Base-by-base conservation (phyloP, 2,888 invertebrate genomes). In the Perdita meconis region DNA sequence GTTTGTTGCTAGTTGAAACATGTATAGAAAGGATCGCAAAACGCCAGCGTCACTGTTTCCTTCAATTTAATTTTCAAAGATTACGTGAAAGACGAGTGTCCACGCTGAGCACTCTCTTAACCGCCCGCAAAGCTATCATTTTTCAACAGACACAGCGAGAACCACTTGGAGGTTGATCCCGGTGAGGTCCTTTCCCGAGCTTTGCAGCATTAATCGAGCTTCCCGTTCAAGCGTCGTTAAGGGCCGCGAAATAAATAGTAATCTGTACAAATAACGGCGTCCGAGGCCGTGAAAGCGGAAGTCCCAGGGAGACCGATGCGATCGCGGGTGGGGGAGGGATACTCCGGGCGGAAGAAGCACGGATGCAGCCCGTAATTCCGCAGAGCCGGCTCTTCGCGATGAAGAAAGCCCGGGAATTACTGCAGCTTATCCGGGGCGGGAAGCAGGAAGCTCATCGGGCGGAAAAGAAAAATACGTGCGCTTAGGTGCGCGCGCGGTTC, bases 351-450 rank as follows among this genome's bases (percentile, higher is more conserved):
- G 53, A 56, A 55, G 40, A 55, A 60, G 26, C 36, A 10, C 53
- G 26, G 47, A 44, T 40, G 69, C 60, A 55, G 53, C 47, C 38
- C 51, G 64, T 59, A 73, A 73, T 73, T 53, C 71, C 71, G 24
- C 24, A 10, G 56, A 68, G 67, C 22, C 36, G 44, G 57, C 22
- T 8, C 6, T 38, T 57, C 36, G 64, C 59, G 47, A 56, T 13
- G 42, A 60, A 64, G 71, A 64, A 74, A 74, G 64, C 71, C 24
- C 24, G 16, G 68, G 74, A 74, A 74, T 74, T 74, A 71, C 44
- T 40, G 38, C 24, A 59, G 74, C 74, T 74, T 65, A 71, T 64
- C 74, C 74, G 24, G 59, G 36, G 24, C 34, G 42, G 0, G 47
- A 24, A 44, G 74, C 16, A 51, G 63, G 36, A 61, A 69, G 51